These are phyloP conservation scores for Octodon degus DNA, from an alignment of 2,113 vertebrate species.

Conservation along the genomic window DNA sequence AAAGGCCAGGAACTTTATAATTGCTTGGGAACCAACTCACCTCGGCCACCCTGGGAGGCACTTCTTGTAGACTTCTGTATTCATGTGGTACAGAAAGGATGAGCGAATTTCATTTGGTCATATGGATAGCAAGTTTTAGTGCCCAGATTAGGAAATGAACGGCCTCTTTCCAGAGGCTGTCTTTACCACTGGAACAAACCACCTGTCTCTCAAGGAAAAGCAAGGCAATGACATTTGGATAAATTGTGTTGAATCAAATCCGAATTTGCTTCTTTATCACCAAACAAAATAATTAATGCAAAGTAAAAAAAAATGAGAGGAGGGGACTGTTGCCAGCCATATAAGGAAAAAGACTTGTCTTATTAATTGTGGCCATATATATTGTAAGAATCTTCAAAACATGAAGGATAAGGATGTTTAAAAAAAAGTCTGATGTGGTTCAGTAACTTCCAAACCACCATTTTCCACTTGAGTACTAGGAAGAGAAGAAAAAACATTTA, in stretches of 20 bases:
- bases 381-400: not conserved
- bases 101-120: not conserved
- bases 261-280: not conserved
- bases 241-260: not conserved
- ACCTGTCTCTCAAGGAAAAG: not conserved
- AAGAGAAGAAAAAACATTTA: not conserved
- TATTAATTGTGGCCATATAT: not conserved
- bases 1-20: not conserved
- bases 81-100: not conserved
- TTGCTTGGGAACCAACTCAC: not conserved
- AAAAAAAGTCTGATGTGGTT: not conserved
- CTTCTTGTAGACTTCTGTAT: not conserved
- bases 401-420: not conserved
- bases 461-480: not conserved
- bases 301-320: not conserved
- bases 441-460: not conserved
- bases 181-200: not conserved
- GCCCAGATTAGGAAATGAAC: not conserved
- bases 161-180: not conserved
- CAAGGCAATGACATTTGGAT: not conserved
- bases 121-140: not conserved
- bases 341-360: not conserved
- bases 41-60: not conserved
- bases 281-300: not conserved
- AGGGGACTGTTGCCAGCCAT: not conserved